Base-by-base conservation (phyloP, 1,140 invertebrate species). In the Cyclargus thomasi region DNA sequence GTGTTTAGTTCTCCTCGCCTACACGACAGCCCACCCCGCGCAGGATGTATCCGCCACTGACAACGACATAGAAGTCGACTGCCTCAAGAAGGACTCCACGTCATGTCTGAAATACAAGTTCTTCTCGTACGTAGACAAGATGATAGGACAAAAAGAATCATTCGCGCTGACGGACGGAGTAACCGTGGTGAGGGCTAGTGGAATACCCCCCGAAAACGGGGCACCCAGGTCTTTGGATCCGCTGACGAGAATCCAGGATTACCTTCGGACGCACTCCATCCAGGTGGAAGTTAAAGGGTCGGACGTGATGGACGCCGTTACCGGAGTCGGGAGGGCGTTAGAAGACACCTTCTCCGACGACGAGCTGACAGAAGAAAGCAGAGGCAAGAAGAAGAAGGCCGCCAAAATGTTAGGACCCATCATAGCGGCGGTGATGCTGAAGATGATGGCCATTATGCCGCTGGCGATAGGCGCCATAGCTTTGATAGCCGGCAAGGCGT, bases 21-120 rank as follows among this genome's bases (percentile, higher is more conserved):
- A 90, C 29, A 91, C 90, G 73, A 74, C 90, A 73, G 93, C 94
- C 22, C 89, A 94, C 66, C 95, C 95, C 57, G 93, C 95, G 16
- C 94, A 95, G 85, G 94, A 95, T 75, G 89, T 88, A 36, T 89
- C 87, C 59, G 91, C 93, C 66, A 92, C 92, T 62, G 94, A 95
- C 69, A 95, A 95, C 76, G 95, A 97, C 72, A 92, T 96, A 22
- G 93, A 93, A 74, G 94, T 95, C 74, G 95, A 97, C 73, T 97
- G 95, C 76, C 81, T 96, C 63, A 92, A 93, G 72, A 96, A 96
- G 85, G 95, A 96, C 78, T 95, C 95, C 1, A 93, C 95, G 35
- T 94, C 93, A 82, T 97, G 95, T 81, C 92, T 96, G 70, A 96
- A 96, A 83, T 95, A 95, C 91, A 96, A 96, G 81, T 92, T 97